Evolutionary conservation across 2,888 invertebrate species (phyloP).

Genomic region (Bellardia pandia): DNA sequence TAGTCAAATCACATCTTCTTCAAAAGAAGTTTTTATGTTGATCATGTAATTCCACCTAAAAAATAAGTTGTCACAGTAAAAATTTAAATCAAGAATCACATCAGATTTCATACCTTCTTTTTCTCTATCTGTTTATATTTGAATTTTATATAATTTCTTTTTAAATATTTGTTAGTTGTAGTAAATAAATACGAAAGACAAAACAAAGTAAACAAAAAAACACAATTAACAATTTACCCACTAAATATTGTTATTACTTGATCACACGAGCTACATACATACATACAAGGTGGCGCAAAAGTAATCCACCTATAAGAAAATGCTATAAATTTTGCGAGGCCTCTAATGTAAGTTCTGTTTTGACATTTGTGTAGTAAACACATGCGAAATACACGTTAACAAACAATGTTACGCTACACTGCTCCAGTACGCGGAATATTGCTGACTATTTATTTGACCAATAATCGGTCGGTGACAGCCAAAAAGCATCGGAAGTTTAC

Average conservation of each 20-base stretch:
- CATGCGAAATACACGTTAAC: no score
- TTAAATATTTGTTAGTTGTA: constrained; percentile 67
- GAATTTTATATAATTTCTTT: constrained; percentile 66
- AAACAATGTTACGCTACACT: no score
- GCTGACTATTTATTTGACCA: no score
- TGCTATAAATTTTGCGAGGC: no score
- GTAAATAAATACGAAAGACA: constrained; percentile 45
- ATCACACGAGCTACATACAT: no score
- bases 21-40: constrained; percentile 32
- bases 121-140: constrained; percentile 67
- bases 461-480: no score
- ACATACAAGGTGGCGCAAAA: no score
- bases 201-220: constrained; percentile 5
- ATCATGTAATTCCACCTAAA: constrained; percentile 41
- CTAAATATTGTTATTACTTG: not conserved
- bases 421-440: no score
- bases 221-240: constrained; percentile 16
- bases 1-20: constrained; percentile 27
- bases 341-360: no score
- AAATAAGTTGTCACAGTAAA: constrained; percentile 17
- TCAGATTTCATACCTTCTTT: constrained; percentile 55
- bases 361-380: no score
- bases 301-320: no score
- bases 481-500: no score
- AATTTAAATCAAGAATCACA: constrained; percentile 30